Percentiles rank a stretch among this genome's conserved stretches.
These are phyloP conservation scores for Micrasema minimum DNA, from an alignment of 1,140 invertebrate genomes.

Conservation along the genomic window DNA sequence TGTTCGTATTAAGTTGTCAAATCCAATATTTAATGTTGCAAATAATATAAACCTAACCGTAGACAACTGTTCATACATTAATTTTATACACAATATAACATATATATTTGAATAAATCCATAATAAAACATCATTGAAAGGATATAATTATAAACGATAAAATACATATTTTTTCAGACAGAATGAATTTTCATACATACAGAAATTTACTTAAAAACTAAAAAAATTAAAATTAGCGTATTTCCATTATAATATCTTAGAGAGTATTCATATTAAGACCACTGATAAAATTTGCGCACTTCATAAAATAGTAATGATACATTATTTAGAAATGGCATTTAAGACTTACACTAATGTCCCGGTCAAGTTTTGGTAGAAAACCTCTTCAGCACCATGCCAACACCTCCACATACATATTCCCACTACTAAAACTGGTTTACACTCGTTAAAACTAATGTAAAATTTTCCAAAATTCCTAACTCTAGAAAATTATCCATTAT, in stretches of 20 bases:
- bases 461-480: conserved; percentile 43
- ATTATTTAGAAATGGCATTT: conserved; percentile 44
- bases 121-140: conserved; percentile 41
- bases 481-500: conserved; percentile 35
- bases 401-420: conserved; percentile 14
- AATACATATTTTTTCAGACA: conserved; percentile 47
- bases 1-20: conserved; percentile 45
- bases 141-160: conserved; percentile 41
- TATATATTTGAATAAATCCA: conserved; percentile 48
- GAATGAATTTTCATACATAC: conserved; percentile 51
- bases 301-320: conserved; percentile 43
- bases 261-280: conserved; percentile 54
- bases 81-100: conserved; percentile 54
- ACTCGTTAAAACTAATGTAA: conserved; percentile 36
- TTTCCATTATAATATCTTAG: conserved; percentile 53
- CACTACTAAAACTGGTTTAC: conserved; percentile 1
- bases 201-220: conserved; percentile 53
- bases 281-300: conserved; percentile 54
- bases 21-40: conserved; percentile 42
- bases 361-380: conserved; percentile 4
- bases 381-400: conserved; percentile 14
- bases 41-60: conserved; percentile 49
- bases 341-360: conserved; percentile 41
- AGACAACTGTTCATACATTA: conserved; percentile 51
- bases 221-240: conserved; percentile 49